These are phyloP conservation scores for Bos javanicus DNA, from an alignment of 2,113 vertebrate species.

Conservation along the genomic window DNA sequence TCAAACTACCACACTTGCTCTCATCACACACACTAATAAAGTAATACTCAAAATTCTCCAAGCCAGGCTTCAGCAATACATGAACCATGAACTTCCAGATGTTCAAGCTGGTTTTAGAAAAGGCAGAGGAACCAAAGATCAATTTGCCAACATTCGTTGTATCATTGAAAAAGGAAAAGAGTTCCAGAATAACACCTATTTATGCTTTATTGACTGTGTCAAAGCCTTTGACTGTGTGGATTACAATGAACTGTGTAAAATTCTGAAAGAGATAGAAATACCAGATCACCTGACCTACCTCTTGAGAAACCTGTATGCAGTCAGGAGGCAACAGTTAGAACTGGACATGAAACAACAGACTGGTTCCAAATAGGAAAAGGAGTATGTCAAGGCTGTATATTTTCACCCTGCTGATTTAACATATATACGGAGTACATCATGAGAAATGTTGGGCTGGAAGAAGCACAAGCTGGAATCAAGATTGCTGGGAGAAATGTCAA, in stretches of 20 bases:
- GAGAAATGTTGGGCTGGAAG: background rate
- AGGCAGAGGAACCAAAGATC: background rate
- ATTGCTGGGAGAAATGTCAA: background rate
- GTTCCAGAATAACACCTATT: background rate
- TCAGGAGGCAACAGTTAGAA: background rate
- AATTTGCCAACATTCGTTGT: background rate
- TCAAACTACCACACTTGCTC: no score
- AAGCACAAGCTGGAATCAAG: background rate
- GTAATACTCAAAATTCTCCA: background rate
- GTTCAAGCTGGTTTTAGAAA: background rate
- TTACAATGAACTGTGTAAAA: background rate
- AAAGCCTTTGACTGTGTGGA: background rate
- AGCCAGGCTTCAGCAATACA: background rate
- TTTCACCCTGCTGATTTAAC: background rate
- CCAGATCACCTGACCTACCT: background rate
- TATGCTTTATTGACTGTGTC: background rate
- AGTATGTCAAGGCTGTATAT: fast-evolving
- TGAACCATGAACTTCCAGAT: background rate
- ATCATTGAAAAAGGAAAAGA: background rate
- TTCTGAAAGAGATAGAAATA: background rate
- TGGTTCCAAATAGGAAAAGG: background rate
- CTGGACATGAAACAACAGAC: background rate
- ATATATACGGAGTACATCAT: background rate
- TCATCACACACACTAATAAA: background rate
- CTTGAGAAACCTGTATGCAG: background rate